Base-by-base conservation (phyloP, 2,113 vertebrate genomes). In the Strigops habroptila region DNA sequence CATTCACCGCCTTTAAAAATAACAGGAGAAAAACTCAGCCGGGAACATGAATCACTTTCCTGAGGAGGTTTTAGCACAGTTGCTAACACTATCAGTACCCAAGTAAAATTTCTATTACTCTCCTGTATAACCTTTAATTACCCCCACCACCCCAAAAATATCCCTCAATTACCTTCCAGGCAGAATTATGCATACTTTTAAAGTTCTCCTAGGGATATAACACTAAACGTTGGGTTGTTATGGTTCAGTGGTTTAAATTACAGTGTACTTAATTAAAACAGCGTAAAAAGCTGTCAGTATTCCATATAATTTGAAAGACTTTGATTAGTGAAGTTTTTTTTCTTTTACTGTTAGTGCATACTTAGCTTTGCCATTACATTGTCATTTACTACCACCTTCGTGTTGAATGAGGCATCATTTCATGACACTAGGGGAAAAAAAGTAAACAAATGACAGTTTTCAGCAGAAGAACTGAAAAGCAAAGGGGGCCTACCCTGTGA, bases 121-220 rank as follows among this genome's bases (percentile, higher is more conserved):
- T 92, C 83, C 94, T 75, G 92, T 82, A 94, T 93, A 97, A 96
- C 90, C 80, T 97, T 97, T 97, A 97, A 97, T 97, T 97, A 97
- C 95, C 82, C 86, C 71, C 82, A 97, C 78, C 95, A 96, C 60
- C 83, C 94, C 97, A 91, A 98, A 97, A 96, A 95, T 97, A 95
- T 94, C 96, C 91, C 87, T 96, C 87, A 97, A 90, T 97, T 97
- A 97, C 82, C 77, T 93, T 82, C 46, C 53, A 93, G 89, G 88
- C 92, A 97, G 88, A 97, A 97, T 95, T 97, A 97, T 93, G 92
- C 93, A 96, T 84, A 96, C 97, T 96, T 98, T 95, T 86, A 97
- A 98, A 95, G 84, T 96, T 96, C 97, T 97, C 94, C 88, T 95
- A 98, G 95, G 86, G 92, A 97, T 97, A 97, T 88, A 97, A 97